Evolutionary conservation across 2,113 vertebrate genomes (phyloP).

Genomic region (Odocoileus virginianus): DNA sequence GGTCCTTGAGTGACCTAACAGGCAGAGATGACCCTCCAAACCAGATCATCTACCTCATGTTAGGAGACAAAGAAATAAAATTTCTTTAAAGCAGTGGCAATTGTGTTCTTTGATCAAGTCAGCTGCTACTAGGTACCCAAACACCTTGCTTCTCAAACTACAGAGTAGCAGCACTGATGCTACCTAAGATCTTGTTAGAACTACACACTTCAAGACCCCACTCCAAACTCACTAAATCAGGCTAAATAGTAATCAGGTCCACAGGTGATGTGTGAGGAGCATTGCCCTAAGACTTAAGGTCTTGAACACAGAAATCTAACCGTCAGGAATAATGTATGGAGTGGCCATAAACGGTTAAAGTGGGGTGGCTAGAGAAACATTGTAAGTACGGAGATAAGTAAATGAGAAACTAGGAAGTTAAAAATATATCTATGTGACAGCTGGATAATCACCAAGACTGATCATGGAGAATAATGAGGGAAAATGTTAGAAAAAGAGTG

Average conservation of each 20-base stretch:
- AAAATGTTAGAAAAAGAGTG: not conserved
- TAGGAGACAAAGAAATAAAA: not conserved
- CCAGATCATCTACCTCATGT: not conserved
- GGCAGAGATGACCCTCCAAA: not conserved
- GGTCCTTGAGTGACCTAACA: not conserved
- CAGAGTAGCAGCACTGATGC: not conserved
- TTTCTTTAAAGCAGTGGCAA: not conserved
- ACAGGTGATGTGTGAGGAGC: not conserved
- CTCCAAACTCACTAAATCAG: not conserved
- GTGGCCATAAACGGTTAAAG: not conserved
- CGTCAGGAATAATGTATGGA: not conserved
- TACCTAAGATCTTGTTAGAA: not conserved
- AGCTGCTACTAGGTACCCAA: not conserved
- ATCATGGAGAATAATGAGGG: not conserved
- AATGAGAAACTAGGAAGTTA: not conserved
- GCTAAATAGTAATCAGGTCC: not conserved
- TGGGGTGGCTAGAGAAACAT: not conserved
- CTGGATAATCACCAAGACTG: not conserved
- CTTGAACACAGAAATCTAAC: not conserved
- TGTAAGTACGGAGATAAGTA: not conserved
- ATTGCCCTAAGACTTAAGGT: not conserved
- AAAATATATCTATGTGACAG: not conserved
- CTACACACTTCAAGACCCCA: not conserved
- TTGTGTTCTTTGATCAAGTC: not conserved
- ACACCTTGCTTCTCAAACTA: not conserved